Evolutionary conservation across 1,140 invertebrate genomes (phyloP), one percentile per base, ranked within the genome.

Genomic region (Dreissena rostriformis): DNA sequence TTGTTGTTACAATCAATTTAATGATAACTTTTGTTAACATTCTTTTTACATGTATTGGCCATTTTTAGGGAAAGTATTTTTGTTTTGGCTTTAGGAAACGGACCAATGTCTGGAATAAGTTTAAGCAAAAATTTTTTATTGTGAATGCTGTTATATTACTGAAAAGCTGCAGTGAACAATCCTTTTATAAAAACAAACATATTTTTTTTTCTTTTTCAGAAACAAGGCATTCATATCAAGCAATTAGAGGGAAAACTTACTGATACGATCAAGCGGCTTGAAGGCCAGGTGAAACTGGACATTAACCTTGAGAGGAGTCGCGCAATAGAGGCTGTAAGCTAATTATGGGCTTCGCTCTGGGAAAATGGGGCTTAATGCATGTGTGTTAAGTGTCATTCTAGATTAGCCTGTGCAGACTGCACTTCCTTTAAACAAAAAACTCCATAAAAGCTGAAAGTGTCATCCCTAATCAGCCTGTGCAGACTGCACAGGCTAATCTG

Each of bases 291-390:
- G 19, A 91, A 84, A 15, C 87, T 94, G 22, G 93, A 94, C 82
- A 90, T 93, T 15, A 94, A 94, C 82, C 82, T 93, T 17, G 93
- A 94, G 79, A 91, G 88, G 65, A 90, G 92, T 51, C 80, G 92
- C 70, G 86, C 92, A 19, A 90, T 89, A 39, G 93, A 94, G 86
- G 91, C 90, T 24, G 93, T 93, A 85, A 90, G 92, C 89, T 63
- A 63, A 76, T 15, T 19, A 52, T 79, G 52, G 24, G 49, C 39
- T 8, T 39, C 39, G 8, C 8, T 39, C 39, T 39, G 39, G 8
- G 39, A 39, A 39, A 39, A 39, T 8, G 2, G 39, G 39, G 4
- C 17, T 65, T 61, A 22, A 57, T 76, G 63, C 49, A 17, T 29
- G 14, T 67, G 22, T 6, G 10, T 12, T 19, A 77, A 67, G 22